Base-by-base conservation (phyloP, 2,888 invertebrate species). In the Tridacna gigas region DNA sequence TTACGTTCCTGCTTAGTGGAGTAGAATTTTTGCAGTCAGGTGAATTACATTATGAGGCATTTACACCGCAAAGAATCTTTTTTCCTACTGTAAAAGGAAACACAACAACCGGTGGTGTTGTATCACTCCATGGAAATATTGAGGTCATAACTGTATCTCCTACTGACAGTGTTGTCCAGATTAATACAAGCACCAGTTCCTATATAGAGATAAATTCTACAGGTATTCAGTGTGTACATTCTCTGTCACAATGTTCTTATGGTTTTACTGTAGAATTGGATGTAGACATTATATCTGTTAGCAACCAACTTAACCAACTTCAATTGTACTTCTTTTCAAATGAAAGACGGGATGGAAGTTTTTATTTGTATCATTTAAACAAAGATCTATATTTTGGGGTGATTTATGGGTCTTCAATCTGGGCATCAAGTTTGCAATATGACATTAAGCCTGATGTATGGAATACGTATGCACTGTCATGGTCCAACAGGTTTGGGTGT, bases 321-420 rank as follows among this genome's bases (percentile, higher is more conserved):
- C 37, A 4, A 25, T 15, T 51, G 26, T 56, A 67, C 25, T 28
- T 77, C 1, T 18, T 77, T 11, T 51, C 22, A 26, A 48, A 66
- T 20, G 28, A 48, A 20, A 65, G 12, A n/a, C 45, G 15, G 5
- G 56, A 13, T 20, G 51, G 18, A 51, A 48, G 77, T 4, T 47
- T 78, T 13, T 78, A 60, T 78, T 20, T 71, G 25, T 78, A 78
- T 69, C 61, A 60, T 25, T n/a, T 45, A 4, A 71, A 78, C 20
- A 22, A 37, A 13, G 22, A n/a, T 13, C 22, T 78, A 37, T 69
- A 78, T 37, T 78, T 78, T 78, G 77, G 77, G 5, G 15, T 37
- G 4, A 37, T 45, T 9, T 20, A 22, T 22, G 56, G 28, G 1
- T 22, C 65, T 47, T 60, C 37, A 56, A 26, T 20, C n/a, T 71